phyloP scores from a whole-genome alignment of 1,140 invertebrate genomes.

The Leptinotarsa defecta region DNA sequence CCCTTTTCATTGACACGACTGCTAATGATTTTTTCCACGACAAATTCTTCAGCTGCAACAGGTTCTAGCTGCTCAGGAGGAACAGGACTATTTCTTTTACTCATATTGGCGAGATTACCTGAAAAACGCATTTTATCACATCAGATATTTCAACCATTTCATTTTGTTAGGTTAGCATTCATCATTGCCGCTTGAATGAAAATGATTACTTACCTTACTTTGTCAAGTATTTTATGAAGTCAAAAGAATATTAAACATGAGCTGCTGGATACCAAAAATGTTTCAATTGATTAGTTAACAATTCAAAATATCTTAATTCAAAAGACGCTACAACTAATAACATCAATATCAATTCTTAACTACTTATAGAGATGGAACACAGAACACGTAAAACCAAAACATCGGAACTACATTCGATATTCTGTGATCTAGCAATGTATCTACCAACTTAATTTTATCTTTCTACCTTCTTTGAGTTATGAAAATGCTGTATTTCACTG shows the following conservation, averaged over 20 bases:
- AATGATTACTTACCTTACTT: not conserved
- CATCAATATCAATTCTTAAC: no score
- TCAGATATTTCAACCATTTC: no score
- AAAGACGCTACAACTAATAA: not conserved
- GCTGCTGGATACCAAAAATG: no score
- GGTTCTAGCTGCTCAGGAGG: conserved; percentile 28
- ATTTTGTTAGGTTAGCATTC: conserved; percentile 11
- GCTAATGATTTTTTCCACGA: conserved; percentile 48
- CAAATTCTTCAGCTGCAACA: conserved; percentile 43
- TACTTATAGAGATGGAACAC: no score
- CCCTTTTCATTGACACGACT: conserved; percentile 46
- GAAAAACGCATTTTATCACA: not conserved
- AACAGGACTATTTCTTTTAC: conserved; percentile 41
- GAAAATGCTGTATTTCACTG: no score
- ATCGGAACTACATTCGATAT: no score
- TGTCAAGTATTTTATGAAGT: not conserved
- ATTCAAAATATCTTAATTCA: not conserved
- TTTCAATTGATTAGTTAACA: no score
- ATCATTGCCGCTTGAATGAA: not conserved
- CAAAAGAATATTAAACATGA: not conserved
- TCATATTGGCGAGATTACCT: conserved; percentile 26
- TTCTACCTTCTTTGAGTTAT: no score
- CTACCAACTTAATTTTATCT: no score
- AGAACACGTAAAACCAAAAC: no score
- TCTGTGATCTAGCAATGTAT: no score